These are phyloP conservation scores for Agrochola circellaris DNA, from an alignment of 2,888 invertebrate genomes.

Conservation along the genomic window DNA sequence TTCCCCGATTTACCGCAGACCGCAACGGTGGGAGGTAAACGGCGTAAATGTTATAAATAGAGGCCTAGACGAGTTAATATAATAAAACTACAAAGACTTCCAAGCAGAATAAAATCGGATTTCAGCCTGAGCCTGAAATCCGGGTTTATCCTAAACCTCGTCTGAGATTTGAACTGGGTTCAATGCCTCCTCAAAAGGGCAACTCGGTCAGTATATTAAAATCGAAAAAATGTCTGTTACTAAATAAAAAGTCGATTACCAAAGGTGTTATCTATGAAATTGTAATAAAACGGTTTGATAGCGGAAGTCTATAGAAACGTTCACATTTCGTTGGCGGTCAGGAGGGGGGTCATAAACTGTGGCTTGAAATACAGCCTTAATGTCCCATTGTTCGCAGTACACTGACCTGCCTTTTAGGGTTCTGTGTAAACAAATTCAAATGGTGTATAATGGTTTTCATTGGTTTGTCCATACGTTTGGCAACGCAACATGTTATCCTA, in stretches of 20 bases:
- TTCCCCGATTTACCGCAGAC: not conserved
- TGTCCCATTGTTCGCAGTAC: constrained; percentile 65
- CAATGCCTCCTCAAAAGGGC: constrained; percentile 47
- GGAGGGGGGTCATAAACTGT: constrained; percentile 61
- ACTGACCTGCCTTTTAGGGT: constrained; percentile 64
- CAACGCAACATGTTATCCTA: not conserved
- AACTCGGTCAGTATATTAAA: constrained; percentile 24
- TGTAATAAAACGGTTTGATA: constrained; percentile 58
- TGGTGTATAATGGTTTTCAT: not conserved
- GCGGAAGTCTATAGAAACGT: constrained; percentile 64
- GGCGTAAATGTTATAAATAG: constrained; percentile 18
- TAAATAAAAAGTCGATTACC: constrained; percentile 53
- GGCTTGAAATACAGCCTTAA: constrained; percentile 65
- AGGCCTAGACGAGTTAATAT: constrained; percentile 10
- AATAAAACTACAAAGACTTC: constrained; percentile 17
- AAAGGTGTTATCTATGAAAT: constrained; percentile 60
- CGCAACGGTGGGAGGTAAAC: not conserved
- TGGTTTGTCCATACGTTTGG: not conserved
- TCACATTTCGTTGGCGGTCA: constrained; percentile 56
- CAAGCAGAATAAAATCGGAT: constrained; percentile 18
- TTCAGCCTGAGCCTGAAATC: constrained; percentile 30
- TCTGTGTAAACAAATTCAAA: constrained; percentile 1
- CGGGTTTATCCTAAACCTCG: constrained; percentile 23
- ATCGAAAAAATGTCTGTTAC: constrained; percentile 15
- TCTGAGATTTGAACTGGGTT: constrained; percentile 32